Base-by-base conservation (phyloP, 1,140 invertebrate species). In the Neodiprion lecontei region DNA sequence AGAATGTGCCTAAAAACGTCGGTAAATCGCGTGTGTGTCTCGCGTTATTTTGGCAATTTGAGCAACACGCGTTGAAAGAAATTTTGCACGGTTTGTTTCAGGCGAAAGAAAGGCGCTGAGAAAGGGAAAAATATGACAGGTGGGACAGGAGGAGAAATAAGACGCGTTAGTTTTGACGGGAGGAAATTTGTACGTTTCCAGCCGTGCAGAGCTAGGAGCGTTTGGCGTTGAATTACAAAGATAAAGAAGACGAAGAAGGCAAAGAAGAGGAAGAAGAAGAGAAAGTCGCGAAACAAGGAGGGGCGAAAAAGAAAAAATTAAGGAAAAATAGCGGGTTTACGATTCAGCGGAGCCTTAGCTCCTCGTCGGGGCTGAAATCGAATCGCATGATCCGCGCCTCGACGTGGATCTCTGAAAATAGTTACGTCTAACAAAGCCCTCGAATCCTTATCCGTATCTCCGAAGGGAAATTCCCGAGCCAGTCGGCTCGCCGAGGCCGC, bases 401-500 rank as follows among this genome's bases (percentile, higher is more conserved):
- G 28, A 40, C 28, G 28, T 17, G 28, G 28, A 12, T 61, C 53
- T 9, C 11, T 61, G 53, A 61, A 61, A 61, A 61, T 61, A 61
- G 53, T 61, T 61, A 40, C 28, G n/a, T 61, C 53, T 61, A 17
- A 61, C 53, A 61, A 61, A 61, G n/a, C 11, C 53, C 53, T 17
- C n/a, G 53, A 40, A 40, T 40, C 53, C n/a, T 61, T 9, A 61
- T 61, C 53, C 53, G 11, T 61, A 14, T 14, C 53, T 61, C 53
- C 53, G 53, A 61, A 61, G 53, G 53, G 53, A 61, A 61, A 61
- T 61, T 61, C 53, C 53, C n/a, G 53, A 14, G 53, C 53, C 53
- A 40, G 28, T 40, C 28, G 28, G 28, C 5, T 40, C 28, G 28
- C 28, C 5, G 53, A 61, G 53, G 4, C 53, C 9, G 53, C 11